Evolutionary conservation across 2,888 invertebrate species (phyloP).

Genomic region (Trimorus sp.): DNA sequence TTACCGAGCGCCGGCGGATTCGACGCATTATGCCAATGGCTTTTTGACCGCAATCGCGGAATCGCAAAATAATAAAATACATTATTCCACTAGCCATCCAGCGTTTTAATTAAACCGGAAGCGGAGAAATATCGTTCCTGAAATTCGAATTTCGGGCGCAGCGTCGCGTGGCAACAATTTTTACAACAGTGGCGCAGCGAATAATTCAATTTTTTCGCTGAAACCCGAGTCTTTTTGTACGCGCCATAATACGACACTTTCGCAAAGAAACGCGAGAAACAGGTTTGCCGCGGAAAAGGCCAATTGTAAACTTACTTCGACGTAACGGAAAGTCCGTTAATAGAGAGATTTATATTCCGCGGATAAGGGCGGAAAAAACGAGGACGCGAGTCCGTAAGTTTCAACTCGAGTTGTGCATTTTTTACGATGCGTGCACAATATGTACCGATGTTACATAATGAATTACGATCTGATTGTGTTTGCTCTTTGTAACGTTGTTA

Average conservation of each 20-base stretch:
- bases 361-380: slow-evolving; percentile 28
- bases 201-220: too few relatives aligned
- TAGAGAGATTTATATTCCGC: slow-evolving; percentile 35
- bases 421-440: slow-evolving; percentile 38
- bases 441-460: slow-evolving; percentile 43
- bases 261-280: slow-evolving; percentile 19
- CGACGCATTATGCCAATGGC: too few relatives aligned
- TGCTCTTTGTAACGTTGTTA: slow-evolving; percentile 45
- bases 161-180: too few relatives aligned
- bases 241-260: slow-evolving; percentile 3
- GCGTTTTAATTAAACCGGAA: too few relatives aligned
- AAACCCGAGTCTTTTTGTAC: background rate
- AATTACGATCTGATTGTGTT: slow-evolving; percentile 57
- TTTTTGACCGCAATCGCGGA: too few relatives aligned
- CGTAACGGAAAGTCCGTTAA: slow-evolving; percentile 26
- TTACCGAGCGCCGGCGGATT: background rate
- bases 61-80: too few relatives aligned
- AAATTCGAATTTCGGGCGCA: too few relatives aligned
- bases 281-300: slow-evolving; percentile 3
- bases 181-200: too few relatives aligned
- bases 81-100: too few relatives aligned
- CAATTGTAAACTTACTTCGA: slow-evolving; percentile 25
- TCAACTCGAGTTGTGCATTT: slow-evolving; percentile 26
- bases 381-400: slow-evolving; percentile 32
- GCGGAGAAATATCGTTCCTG: too few relatives aligned